A percentile compares a stretch with the other conserved stretches of the same genome.
Evolutionary conservation across 2,888 invertebrate genomes (phyloP).

Genomic region (Cremastinae sp.): DNA sequence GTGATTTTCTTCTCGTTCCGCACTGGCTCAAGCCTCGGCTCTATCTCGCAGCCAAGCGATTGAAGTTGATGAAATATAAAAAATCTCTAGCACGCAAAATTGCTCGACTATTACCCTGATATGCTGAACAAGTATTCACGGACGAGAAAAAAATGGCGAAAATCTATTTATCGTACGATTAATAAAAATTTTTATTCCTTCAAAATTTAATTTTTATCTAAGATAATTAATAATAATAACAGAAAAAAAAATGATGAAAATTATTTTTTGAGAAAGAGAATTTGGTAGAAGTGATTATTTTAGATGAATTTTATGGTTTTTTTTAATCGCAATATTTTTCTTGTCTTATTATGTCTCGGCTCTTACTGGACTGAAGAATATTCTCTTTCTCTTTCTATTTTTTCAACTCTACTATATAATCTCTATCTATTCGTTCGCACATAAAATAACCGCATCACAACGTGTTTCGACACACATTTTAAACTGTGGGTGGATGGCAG

Average conservation of each 20-base stretch:
- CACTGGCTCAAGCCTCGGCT: slow-evolving; percentile 53
- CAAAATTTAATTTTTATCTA: no score
- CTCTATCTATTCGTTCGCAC: slow-evolving; percentile 60
- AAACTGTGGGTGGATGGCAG: slow-evolving; percentile 82
- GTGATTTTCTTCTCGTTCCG: slow-evolving; percentile 38
- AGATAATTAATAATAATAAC: no score
- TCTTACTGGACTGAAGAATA: slow-evolving; percentile 2
- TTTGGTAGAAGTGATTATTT: neutral
- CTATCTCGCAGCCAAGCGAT: slow-evolving; percentile 37
- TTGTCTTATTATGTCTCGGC: no score
- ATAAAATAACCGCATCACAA: slow-evolving; percentile 42
- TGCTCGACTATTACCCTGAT: slow-evolving; percentile 14
- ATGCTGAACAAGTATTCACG: neutral
- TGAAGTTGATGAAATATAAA: neutral
- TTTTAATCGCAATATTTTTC: no score
- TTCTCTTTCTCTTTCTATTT: slow-evolving; percentile 22
- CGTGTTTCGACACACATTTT: slow-evolving; percentile 67
- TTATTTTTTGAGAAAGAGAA: neutral
- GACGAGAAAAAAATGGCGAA: neutral
- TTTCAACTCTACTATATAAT: slow-evolving; percentile 55
- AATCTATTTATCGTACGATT: no score
- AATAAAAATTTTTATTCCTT: no score
- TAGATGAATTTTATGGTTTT: no score
- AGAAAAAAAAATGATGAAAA: neutral
- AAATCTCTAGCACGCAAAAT: slow-evolving; percentile 28